These are phyloP conservation scores for Mastomys natalensis DNA, from an alignment of 2,113 vertebrate species.

Conservation along the genomic window DNA sequence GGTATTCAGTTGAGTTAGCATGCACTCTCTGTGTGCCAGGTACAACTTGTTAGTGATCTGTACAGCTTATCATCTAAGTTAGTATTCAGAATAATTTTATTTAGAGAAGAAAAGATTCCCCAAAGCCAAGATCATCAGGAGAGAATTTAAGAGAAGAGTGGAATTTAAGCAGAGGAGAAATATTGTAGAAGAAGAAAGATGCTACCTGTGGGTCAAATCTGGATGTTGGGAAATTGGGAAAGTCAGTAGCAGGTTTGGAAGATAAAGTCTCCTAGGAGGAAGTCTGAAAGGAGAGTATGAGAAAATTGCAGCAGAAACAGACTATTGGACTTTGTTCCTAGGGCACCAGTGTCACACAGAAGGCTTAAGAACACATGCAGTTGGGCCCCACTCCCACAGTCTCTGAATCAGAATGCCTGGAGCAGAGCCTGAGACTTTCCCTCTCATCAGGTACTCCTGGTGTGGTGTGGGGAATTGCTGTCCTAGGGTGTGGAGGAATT, in stretches of 20 bases:
- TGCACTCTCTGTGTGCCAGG: not conserved
- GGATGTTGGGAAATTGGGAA: constrained; percentile 3
- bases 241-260: not conserved
- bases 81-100: constrained; percentile 34
- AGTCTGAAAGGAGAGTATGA: not conserved
- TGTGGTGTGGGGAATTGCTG: not conserved
- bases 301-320: not conserved
- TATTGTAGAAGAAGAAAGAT: not conserved
- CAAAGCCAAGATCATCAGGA: not conserved
- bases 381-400: not conserved
- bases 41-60: not conserved
- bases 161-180: not conserved
- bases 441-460: not conserved
- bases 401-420: not conserved
- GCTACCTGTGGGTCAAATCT: not conserved
- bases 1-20: not conserved
- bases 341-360: not conserved
- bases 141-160: constrained; percentile 17
- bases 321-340: not conserved
- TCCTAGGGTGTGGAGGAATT: not conserved
- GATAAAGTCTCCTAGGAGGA: not conserved
- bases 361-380: not conserved
- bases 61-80: not conserved
- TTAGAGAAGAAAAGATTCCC: not conserved
- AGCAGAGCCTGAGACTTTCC: not conserved